Conservation (phyloP, 2,797 vertebrate genomes). For the Heteromormyrus szaboi region DNA sequence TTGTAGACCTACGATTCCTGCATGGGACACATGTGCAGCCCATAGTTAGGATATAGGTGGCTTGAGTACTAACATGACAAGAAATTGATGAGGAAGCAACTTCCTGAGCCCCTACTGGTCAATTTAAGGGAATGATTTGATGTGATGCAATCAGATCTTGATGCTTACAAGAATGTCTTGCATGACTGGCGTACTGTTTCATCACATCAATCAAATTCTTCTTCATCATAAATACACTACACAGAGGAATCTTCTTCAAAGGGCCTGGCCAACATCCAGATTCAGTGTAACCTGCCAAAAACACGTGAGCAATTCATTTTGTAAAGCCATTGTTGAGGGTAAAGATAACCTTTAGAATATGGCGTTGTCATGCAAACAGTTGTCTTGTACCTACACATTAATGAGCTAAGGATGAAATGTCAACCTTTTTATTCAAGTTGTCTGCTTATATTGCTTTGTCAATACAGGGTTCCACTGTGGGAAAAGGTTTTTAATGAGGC, state of each 20-base stretch:
- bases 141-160: constrained; percentile 9
- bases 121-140: not conserved
- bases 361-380: not conserved
- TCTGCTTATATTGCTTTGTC: constrained; percentile 11
- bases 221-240: not conserved
- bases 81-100: not conserved
- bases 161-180: not conserved
- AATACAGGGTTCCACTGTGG: not conserved
- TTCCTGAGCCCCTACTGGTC: not conserved
- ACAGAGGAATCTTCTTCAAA: not conserved
- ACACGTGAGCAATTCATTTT: not conserved
- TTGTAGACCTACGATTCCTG: not conserved
- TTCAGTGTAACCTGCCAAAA: not conserved
- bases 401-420: constrained; percentile 14
- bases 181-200: not conserved
- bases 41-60: not conserved
- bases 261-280: not conserved
- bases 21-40: not conserved
- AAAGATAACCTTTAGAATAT: constrained; percentile 21
- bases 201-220: not conserved
- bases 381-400: constrained; percentile 15
- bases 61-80: not conserved
- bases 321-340: not conserved
- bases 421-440: constrained; percentile 5
- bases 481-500: not conserved